phyloP scores from a whole-genome alignment of 2,113 vertebrate genomes.

The Podiceps cristatus region DNA sequence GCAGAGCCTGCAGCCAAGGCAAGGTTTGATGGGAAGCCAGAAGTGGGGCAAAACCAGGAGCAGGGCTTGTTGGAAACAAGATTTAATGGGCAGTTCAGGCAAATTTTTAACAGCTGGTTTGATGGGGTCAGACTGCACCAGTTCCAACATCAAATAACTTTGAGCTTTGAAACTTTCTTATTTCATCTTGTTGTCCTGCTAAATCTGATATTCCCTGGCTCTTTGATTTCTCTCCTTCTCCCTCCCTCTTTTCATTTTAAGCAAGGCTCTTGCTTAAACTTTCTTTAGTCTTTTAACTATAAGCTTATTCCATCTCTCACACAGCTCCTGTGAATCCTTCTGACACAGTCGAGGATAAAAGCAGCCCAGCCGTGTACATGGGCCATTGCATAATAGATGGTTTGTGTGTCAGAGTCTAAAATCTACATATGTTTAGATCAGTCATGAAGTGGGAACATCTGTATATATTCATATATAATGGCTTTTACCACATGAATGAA shows the following conservation, averaged over 20 bases:
- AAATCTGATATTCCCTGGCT: not conserved
- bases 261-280: not conserved
- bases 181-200: slow-evolving; percentile 13
- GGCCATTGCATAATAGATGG: slow-evolving; percentile 37
- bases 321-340: not conserved
- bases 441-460: slow-evolving; percentile 56
- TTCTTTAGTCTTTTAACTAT: slow-evolving; percentile 8
- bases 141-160: not conserved
- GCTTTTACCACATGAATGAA: slow-evolving; percentile 48
- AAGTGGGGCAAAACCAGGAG: not conserved
- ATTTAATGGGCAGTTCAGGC: not conserved
- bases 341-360: not conserved
- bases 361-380: not conserved
- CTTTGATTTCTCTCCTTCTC: slow-evolving; percentile 1
- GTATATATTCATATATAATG: slow-evolving; percentile 45
- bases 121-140: not conserved
- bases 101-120: slow-evolving; percentile 14
- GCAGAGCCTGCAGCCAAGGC: not conserved
- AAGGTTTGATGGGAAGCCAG: not conserved
- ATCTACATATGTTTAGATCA: slow-evolving; percentile 54
- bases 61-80: not conserved
- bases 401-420: slow-evolving; percentile 40
- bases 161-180: slow-evolving; percentile 13
- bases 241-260: not conserved
- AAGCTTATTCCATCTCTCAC: slow-evolving; percentile 23